Evolutionary conservation across 2,113 vertebrate genomes (phyloP).

Genomic region (Perognathus longimembris): DNA sequence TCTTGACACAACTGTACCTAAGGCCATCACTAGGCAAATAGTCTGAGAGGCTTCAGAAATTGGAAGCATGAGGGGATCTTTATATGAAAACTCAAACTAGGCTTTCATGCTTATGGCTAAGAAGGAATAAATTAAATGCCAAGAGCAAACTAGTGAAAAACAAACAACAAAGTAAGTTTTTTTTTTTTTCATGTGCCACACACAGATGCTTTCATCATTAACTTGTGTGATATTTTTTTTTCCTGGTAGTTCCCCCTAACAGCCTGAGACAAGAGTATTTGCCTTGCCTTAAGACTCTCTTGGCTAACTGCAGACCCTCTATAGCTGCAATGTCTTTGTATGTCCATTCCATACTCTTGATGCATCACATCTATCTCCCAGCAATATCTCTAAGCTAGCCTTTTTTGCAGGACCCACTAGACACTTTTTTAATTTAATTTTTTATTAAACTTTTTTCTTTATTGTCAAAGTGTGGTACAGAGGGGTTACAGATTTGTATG

Average conservation of each 20-base stretch:
- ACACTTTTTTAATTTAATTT: no score
- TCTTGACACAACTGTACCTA: not conserved
- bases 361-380: not conserved
- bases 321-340: not conserved
- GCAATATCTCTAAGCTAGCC: not conserved
- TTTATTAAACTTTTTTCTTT: no score
- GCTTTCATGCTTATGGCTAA: not conserved
- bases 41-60: not conserved
- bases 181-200: not conserved
- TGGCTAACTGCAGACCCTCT: no score
- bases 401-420: not conserved
- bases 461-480: no score
- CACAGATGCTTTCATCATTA: not conserved
- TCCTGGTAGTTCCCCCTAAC: not conserved
- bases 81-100: not conserved
- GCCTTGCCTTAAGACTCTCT: no score
- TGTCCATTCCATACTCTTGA: no score
- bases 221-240: not conserved
- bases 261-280: not conserved
- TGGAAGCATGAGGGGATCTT: not conserved
- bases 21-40: not conserved
- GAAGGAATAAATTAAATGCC: not conserved
- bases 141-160: not conserved
- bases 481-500: no score
- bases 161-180: not conserved